Conservation (phyloP, 2,113 vertebrate genomes). For the Nothocercus julius region DNA sequence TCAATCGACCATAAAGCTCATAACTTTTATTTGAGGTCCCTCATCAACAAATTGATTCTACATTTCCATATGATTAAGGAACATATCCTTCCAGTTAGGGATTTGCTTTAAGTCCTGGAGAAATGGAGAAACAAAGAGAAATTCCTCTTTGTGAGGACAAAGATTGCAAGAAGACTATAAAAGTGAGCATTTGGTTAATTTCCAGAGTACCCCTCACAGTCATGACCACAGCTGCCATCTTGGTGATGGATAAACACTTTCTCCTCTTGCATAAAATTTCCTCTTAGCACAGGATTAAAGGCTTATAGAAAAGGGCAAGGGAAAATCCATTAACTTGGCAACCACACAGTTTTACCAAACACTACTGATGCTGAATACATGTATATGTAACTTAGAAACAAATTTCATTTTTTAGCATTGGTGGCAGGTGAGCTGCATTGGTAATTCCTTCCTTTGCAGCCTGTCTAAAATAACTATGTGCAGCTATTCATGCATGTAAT, state of each 20-base stretch:
- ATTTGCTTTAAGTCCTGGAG: slow-evolving; percentile 21
- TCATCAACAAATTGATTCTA: slow-evolving; percentile 58
- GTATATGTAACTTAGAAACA: slow-evolving; percentile 6
- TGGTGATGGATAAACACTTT: not conserved
- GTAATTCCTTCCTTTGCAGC: slow-evolving; percentile 32
- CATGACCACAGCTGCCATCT: not conserved
- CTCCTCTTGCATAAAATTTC: not conserved
- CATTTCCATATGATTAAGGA: slow-evolving; percentile 63
- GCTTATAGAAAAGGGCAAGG: not conserved
- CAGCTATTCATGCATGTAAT: slow-evolving; percentile 59
- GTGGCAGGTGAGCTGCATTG: slow-evolving; percentile 19
- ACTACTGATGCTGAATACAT: not conserved
- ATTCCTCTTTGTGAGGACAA: not conserved
- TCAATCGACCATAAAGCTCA: slow-evolving; percentile 48
- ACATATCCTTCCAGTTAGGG: not conserved
- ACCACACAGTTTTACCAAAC: not conserved
- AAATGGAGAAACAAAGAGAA: not conserved
- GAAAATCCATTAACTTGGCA: slow-evolving; percentile 27
- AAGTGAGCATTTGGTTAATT: not conserved
- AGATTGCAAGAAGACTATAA: not conserved
- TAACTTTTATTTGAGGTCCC: slow-evolving; percentile 51
- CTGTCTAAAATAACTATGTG: slow-evolving; percentile 35
- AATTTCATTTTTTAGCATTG: slow-evolving; percentile 43
- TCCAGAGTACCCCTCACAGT: not conserved
- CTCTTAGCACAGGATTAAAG: not conserved